Evolutionary conservation across 1,140 invertebrate genomes (phyloP), one percentile per base, ranked within the genome.

Genomic region (Cryptotermes secundus): DNA sequence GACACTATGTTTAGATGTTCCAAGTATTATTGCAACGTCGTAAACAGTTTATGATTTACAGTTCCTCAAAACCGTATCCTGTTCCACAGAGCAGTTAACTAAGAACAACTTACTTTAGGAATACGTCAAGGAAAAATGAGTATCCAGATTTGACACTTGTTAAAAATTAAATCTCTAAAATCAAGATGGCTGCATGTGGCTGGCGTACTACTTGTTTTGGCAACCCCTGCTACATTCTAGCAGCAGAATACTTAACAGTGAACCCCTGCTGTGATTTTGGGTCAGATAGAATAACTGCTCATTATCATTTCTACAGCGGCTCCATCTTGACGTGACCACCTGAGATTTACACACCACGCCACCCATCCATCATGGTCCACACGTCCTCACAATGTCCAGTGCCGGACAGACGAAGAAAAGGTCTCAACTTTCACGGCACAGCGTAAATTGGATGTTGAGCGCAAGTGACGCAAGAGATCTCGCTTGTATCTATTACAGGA

Each of bases 251-350:
- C n/a, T 72, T n/a, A 59, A 19, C 16, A 22, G 3, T 3, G n/a
- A 72, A 26, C 59, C 59, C 59, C 59, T 72, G 59, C 59, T 72
- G 59, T 72, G 59, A 72, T 72, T 72, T 72, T 72, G 59, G 59
- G 59, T 72, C 59, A 72, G n/a, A 72, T 72, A 72, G 26, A 72
- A 72, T 72, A 72, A 31, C 59, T n/a, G 59, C 59, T 72, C n/a
- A 26, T 72, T 72, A 72, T n/a, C 26, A 4, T 10, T 9, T 9
- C 26, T 16, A 12, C 1, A 3, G 53, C 59, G 7, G 6, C 59
- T 72, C 26, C 59, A n/a, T 72, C 59, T n/a, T 72, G 59, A 72
- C 59, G 59, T 72, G 59, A n/a, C 59, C 59, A 72, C 59, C 26
- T 72, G 59, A 31, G 59, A 72, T n/a, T 72, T 72, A 72, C 59